phyloP scores from a whole-genome alignment of 2,113 vertebrate genomes.

The Mystacornis crossleyi region DNA sequence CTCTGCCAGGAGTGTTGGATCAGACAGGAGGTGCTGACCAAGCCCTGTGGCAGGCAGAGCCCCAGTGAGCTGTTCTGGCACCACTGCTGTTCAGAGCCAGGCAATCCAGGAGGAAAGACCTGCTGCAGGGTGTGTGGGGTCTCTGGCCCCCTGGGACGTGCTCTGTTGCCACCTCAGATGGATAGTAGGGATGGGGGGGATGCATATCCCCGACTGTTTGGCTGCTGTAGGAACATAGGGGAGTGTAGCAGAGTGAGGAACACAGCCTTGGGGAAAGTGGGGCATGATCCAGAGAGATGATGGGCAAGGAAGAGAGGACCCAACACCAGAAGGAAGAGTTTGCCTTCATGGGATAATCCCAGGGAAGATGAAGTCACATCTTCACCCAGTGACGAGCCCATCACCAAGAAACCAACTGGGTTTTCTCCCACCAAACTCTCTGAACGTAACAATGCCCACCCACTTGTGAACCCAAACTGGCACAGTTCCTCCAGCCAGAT shows the following conservation, averaged over 20 bases:
- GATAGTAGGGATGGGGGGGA: too few species aligned
- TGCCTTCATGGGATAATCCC: neutral
- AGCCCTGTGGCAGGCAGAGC: neutral
- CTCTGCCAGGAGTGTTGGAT: neutral
- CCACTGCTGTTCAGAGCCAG: accelerated
- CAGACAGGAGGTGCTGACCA: neutral
- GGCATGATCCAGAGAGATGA: neutral
- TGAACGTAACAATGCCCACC: neutral
- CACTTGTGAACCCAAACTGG: neutral
- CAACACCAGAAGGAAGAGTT: neutral
- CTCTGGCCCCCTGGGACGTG: accelerated
- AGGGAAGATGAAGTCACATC: neutral
- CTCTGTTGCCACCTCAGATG: neutral
- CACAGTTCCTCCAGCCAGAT: neutral
- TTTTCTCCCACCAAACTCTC: neutral
- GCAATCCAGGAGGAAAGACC: neutral
- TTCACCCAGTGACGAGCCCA: neutral
- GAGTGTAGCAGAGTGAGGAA: accelerated
- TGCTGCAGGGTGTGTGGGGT: accelerated
- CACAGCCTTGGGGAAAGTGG: neutral
- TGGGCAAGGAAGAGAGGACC: neutral
- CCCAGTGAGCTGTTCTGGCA: accelerated
- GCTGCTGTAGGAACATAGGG: neutral
- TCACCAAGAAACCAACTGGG: neutral
- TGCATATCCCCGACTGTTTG: neutral